Base-by-base conservation (phyloP, 1,140 invertebrate genomes). In the Arion vulgaris region DNA sequence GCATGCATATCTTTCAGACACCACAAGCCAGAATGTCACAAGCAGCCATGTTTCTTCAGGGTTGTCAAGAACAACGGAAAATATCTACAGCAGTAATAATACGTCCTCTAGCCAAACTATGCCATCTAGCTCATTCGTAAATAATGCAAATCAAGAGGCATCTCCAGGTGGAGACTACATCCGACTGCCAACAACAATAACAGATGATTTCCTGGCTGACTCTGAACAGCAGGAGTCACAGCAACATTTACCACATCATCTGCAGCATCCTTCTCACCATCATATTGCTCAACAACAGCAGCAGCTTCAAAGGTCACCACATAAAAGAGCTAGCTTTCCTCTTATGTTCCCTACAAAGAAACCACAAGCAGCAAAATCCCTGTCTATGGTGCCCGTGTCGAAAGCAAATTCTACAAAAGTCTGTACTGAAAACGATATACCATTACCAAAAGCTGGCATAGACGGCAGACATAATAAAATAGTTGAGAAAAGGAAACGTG, bases 291-390 rank as follows among this genome's bases (percentile, higher is more conserved):
- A 26, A 19, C 53, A 78, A 26, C 76, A 78, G 76, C 49, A 41
- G 11, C 74, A 78, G 53, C 76, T 39, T 66, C 51, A 41, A n/a
- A 4, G 11, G 9, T 80, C 78, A 45, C 39, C 78, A 32, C 80
- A 73, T n/a, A 68, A 74, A n/a, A 62, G 80, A 69, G 80, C 80
- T 34, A 81, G 80, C 71, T 81, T 81, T 51, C 80, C 80, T 28
- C n/a, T 62, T 9, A 36, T 45, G n/a, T 57, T 76, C 36, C 51
- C 51, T 23, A 32, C 45, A 26, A 53, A 32, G 23, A 69, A 66
- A n/a, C 41, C 81, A 17, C 38, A 62, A 75, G 32, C 57, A 28
- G 36, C n/a, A 26, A 7, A 28, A 0, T 17, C 26, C 28, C n/a
- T 45, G 28, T 26, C 81, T 34, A 39, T 28, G 71, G 32, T n/a